phyloP scores from a whole-genome alignment of 23 tunicate species.

The Styela clava region DNA sequence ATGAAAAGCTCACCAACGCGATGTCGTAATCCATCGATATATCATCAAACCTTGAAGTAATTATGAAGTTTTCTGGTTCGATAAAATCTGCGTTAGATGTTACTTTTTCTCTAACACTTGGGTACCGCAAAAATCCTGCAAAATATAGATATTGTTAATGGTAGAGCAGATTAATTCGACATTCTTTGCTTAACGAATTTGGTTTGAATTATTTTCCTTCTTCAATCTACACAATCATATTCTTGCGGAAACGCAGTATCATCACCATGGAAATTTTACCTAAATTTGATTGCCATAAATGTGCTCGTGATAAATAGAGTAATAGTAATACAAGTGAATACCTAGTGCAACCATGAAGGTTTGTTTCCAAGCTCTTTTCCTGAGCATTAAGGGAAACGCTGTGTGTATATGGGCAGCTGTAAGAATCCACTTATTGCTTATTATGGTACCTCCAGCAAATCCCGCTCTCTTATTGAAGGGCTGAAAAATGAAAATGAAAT shows the following conservation, averaged over 20 bases:
- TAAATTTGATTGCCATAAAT: too few relatives aligned
- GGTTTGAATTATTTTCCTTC: too few relatives aligned
- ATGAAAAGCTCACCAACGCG: not conserved
- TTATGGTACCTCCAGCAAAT: conserved; percentile 21
- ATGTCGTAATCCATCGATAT: not conserved
- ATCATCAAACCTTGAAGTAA: not conserved
- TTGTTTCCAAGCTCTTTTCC: conserved; percentile 9
- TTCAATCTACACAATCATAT: too few relatives aligned
- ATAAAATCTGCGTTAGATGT: not conserved
- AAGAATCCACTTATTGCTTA: conserved; percentile 18
- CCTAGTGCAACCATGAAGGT: conserved; percentile 15
- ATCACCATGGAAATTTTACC: too few relatives aligned
- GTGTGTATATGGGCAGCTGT: conserved; percentile 14
- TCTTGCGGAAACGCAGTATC: too few relatives aligned
- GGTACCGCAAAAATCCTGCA: not conserved
- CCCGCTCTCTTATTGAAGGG: conserved; percentile 1
- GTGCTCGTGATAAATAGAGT: too few relatives aligned
- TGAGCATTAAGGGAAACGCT: not conserved
- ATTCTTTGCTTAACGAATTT: too few relatives aligned
- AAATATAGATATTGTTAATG: too few relatives aligned
- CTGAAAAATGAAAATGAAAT: too few relatives aligned
- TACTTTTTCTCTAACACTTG: not conserved
- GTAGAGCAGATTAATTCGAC: too few relatives aligned
- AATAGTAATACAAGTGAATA: too few relatives aligned
- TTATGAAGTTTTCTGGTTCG: not conserved